phyloP scores from a whole-genome alignment of 2,888 invertebrate genomes.

The Agrotis puta region DNA sequence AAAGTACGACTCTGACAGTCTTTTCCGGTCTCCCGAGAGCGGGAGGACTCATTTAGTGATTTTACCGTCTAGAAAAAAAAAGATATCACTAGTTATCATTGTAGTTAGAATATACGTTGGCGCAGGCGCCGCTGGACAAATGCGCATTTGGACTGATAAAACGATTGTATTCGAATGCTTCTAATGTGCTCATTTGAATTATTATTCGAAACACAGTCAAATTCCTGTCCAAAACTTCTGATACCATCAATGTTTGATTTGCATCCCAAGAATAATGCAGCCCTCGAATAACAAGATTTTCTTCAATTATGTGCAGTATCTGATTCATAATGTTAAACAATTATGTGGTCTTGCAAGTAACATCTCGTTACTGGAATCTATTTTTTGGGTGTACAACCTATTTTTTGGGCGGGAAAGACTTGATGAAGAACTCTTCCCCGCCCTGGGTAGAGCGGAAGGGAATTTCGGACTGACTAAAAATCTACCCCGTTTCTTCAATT shows the following conservation, averaged over 20 bases:
- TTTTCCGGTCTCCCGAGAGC: too few relatives aligned
- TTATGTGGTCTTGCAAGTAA: not conserved
- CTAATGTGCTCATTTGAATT: conserved; percentile 1
- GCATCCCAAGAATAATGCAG: not conserved
- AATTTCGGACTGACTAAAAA: too few relatives aligned
- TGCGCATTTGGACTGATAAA: conserved; percentile 8
- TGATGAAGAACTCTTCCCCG: too few relatives aligned
- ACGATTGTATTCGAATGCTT: conserved; percentile 16
- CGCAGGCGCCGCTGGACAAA: conserved; percentile 4
- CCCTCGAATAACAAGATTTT: not conserved
- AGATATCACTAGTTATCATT: too few relatives aligned
- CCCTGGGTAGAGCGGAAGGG: too few relatives aligned
- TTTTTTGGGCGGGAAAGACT: too few relatives aligned
- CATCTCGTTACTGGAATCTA: not conserved
- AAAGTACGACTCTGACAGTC: too few relatives aligned
- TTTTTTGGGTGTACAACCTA: too few relatives aligned
- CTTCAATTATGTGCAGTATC: not conserved
- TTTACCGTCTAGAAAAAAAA: too few relatives aligned
- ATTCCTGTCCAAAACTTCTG: conserved; percentile 8
- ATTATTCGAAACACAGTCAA: conserved; percentile 5
- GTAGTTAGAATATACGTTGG: not conserved
- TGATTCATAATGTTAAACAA: too few relatives aligned
- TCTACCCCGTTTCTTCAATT: too few relatives aligned
- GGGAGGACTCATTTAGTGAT: too few relatives aligned
- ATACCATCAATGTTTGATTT: conserved; percentile 29